phyloP scores from a whole-genome alignment of 2,888 invertebrate genomes.

The Linnaemya vulpina region DNA sequence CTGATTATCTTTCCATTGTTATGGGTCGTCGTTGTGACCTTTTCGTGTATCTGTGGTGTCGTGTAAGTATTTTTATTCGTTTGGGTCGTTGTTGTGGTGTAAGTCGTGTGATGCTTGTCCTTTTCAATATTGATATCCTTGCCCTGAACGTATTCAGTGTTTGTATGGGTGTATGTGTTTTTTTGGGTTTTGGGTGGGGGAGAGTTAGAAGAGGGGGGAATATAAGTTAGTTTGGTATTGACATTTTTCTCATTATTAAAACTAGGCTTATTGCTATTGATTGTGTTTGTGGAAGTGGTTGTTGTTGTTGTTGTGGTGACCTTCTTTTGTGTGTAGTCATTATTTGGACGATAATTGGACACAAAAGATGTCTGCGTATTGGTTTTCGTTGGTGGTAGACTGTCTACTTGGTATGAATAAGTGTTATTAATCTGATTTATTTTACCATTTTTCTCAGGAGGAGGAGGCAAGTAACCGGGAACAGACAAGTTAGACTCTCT shows the following conservation, averaged over 20 bases:
- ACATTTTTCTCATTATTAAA: conserved; percentile 64
- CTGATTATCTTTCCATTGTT: conserved; percentile 31
- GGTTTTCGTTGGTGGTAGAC: conserved; percentile 73
- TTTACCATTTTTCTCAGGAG: conserved; percentile 84
- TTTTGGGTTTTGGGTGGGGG: conserved; percentile 71
- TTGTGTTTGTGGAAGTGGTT: conserved; percentile 64
- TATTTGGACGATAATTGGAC: conserved; percentile 77
- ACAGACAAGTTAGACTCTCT: conserved; percentile 78
- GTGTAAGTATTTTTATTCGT: conserved; percentile 51
- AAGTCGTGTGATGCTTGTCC: conserved; percentile 76
- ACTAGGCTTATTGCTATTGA: conserved; percentile 69
- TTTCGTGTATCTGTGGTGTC: conserved; percentile 49
- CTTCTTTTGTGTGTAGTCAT: conserved; percentile 77
- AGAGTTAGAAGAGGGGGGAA: conserved; percentile 79
- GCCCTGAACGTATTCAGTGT: conserved; percentile 43
- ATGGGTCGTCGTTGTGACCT: conserved; percentile 46
- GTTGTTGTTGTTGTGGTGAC: conserved; percentile 74
- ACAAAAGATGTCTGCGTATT: conserved; percentile 74
- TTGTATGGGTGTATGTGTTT: conserved; percentile 58
- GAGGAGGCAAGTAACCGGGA: conserved; percentile 80
- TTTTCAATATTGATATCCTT: conserved; percentile 79
- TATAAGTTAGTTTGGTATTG: conserved; percentile 77
- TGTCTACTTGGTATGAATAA: conserved; percentile 75
- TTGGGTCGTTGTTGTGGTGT: conserved; percentile 74
- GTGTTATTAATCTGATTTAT: conserved; percentile 79